Base-by-base conservation (phyloP, 2,113 vertebrate species). In the Paratilapia polleni region DNA sequence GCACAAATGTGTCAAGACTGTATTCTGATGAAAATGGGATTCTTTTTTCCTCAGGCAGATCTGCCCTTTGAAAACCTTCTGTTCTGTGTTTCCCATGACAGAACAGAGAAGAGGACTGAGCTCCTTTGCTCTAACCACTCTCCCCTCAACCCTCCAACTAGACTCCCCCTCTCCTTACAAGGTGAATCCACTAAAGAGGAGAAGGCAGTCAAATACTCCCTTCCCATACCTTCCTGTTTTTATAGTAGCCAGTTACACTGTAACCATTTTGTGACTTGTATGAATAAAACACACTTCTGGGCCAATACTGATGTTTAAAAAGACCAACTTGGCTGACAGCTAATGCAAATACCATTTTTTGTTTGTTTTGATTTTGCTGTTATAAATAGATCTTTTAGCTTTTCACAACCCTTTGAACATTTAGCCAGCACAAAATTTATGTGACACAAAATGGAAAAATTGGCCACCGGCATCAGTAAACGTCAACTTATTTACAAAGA, bases 21-120 rank as follows among this genome's bases (percentile, higher is more conserved):
- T 82, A 86, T 93, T 94, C 87, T 89, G 86, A 93, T 90, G 90
- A 92, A 94, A 93, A 93, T 85, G 75, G 31, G 41, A 47, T 34
- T 66, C 28, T 57, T 77, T 83, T 83, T 82, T 88, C 86, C 68
- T 85, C 57, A 24, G 84, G 88, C 90, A 80, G 66, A 54, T 82
- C 76, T 84, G 86, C 89, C 82, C 91, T 92, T 93, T 91, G 88
- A 93, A 73, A 93, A 89, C 54, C 70, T 75, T 83, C 78, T 60
- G 61, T 85, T 82, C 80, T 62, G 34, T 75, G 83, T 85, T 84
- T 91, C 76, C 64, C 75, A 74, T 86, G 89, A 62, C 79, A 78
- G 80, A 84, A 63, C 52, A 78, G 80, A 87, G 60, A 82, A 80
- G 28, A 68, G 80, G 81, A 78, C 54, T 41, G 36, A 82, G 54